Evolutionary conservation across 2,797 vertebrate species (phyloP).

Genomic region (Somateria mollissima): DNA sequence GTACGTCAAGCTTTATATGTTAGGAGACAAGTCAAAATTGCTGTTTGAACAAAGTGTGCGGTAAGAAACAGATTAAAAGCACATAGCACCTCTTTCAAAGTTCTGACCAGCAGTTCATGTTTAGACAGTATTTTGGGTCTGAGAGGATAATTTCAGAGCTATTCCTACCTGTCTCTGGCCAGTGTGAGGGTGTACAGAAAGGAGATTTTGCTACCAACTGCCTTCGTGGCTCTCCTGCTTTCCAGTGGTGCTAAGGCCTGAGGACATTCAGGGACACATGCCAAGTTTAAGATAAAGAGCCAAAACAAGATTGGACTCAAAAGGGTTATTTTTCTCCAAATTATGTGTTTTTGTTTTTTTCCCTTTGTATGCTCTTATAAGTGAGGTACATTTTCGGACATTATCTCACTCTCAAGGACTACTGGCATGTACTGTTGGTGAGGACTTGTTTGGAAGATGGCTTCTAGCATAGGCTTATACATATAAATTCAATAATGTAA

Average conservation of each 20-base stretch:
- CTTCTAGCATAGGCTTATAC: not conserved
- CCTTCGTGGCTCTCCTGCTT: not conserved
- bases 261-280: not conserved
- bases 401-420: not conserved
- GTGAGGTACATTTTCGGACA: not conserved
- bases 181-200: not conserved
- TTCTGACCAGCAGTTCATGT: constrained; percentile 31
- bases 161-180: not conserved
- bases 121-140: not conserved
- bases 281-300: not conserved
- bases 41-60: not conserved
- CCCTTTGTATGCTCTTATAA: not conserved
- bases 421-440: not conserved
- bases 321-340: not conserved
- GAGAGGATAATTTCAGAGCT: not conserved
- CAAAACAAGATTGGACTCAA: not conserved
- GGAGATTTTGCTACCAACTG: not conserved
- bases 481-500: not conserved
- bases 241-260: not conserved
- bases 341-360: not conserved
- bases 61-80: not conserved
- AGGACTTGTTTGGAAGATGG: not conserved
- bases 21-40: constrained; percentile 29
- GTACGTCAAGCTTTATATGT: constrained; percentile 14
- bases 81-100: not conserved